These are phyloP conservation scores for Amiota communis DNA, from an alignment of 2,888 invertebrate species.

Conservation along the genomic window DNA sequence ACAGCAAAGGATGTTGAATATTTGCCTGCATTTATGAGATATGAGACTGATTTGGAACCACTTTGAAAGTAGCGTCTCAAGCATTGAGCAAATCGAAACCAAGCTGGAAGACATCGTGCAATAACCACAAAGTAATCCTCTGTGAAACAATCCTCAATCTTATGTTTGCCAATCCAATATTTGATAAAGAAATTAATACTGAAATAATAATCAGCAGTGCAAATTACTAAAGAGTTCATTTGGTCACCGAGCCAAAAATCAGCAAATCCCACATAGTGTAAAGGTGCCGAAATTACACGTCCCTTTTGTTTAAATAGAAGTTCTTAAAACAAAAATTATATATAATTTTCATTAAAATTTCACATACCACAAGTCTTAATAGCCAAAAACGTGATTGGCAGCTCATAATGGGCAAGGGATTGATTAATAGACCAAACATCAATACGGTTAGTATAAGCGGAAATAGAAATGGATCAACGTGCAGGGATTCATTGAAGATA, in stretches of 20 bases:
- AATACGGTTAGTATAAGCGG: slow-evolving; percentile 86
- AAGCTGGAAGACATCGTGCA: slow-evolving; percentile 92
- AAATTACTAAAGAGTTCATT: slow-evolving; percentile 89
- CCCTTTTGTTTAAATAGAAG: slow-evolving; percentile 68
- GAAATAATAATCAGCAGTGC: slow-evolving; percentile 93
- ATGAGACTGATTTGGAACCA: slow-evolving; percentile 85
- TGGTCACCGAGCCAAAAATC: slow-evolving; percentile 98
- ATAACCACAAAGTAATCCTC: slow-evolving; percentile 82
- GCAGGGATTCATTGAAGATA: slow-evolving; percentile 80
- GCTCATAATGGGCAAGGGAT: slow-evolving; percentile 90
- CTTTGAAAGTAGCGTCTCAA: slow-evolving; percentile 93
- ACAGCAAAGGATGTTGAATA: slow-evolving; percentile 95
- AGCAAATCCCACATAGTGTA: slow-evolving; percentile 91
- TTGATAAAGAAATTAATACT: slow-evolving; percentile 88
- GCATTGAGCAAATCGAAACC: slow-evolving; percentile 97
- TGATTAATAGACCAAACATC: slow-evolving; percentile 86
- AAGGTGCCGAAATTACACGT: slow-evolving; percentile 88
- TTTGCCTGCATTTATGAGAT: slow-evolving; percentile 96
- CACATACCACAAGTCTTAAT: slow-evolving; percentile 77
- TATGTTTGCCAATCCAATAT: slow-evolving; percentile 28
- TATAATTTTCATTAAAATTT: neutral
- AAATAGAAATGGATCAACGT: slow-evolving; percentile 91
- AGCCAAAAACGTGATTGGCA: slow-evolving; percentile 94
- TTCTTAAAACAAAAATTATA: neutral
- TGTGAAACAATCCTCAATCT: slow-evolving; percentile 73